phyloP scores from a whole-genome alignment of 2,113 vertebrate species.

The Xyliphius kryptos region DNA sequence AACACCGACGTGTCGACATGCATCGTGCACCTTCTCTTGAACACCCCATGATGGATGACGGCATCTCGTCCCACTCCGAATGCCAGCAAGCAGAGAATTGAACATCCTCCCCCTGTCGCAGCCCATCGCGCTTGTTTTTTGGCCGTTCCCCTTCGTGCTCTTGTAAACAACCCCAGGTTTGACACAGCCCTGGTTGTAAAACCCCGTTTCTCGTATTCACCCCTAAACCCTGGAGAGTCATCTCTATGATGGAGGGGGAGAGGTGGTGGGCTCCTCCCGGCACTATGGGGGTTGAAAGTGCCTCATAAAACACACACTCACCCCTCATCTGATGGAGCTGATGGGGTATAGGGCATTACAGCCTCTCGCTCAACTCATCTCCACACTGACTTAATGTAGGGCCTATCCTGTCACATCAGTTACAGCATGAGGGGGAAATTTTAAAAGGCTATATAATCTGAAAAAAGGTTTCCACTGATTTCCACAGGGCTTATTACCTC shows the following conservation, averaged over 20 bases:
- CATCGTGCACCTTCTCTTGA: neutral
- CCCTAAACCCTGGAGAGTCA: slow-evolving; percentile 24
- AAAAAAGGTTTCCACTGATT: slow-evolving; percentile 12
- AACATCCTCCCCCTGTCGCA: neutral
- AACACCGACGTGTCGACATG: neutral
- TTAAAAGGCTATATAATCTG: slow-evolving; percentile 25
- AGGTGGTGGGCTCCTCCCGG: slow-evolving; percentile 26
- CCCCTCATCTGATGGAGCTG: slow-evolving; percentile 47
- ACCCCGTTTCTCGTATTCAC: slow-evolving; percentile 11
- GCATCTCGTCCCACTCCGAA: neutral
- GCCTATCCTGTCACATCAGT: slow-evolving; percentile 55
- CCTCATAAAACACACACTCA: slow-evolving; percentile 54
- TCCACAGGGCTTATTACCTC: slow-evolving; percentile 5
- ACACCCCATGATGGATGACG: neutral
- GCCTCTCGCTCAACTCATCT: slow-evolving; percentile 52
- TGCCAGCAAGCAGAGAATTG: neutral
- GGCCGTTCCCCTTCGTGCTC: neutral
- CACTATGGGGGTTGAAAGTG: slow-evolving; percentile 40
- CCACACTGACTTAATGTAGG: slow-evolving; percentile 46
- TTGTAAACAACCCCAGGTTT: neutral
- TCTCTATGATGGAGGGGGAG: slow-evolving; percentile 24
- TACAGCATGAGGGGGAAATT: slow-evolving; percentile 38
- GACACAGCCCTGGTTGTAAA: neutral
- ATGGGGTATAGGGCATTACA: slow-evolving; percentile 47
- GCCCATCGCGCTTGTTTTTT: neutral